Evolutionary conservation across 2,797 vertebrate genomes (phyloP).

Genomic region (Mareca penelope): DNA sequence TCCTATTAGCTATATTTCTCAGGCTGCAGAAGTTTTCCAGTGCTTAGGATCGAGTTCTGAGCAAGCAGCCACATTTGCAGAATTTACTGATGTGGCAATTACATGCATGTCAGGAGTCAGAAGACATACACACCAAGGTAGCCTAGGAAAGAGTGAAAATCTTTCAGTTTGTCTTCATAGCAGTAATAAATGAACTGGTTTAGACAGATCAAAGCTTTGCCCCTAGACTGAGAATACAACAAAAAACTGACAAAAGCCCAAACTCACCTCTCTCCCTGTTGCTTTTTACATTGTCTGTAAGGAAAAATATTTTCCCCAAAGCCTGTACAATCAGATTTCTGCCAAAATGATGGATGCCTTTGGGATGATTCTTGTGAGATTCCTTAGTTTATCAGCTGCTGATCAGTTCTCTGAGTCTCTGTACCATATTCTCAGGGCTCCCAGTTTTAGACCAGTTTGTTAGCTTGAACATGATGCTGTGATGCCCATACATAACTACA

Average conservation of each 20-base stretch:
- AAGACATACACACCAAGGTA: neutral
- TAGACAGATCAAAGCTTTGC: neutral
- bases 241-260: neutral
- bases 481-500: neutral
- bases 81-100: neutral
- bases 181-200: neutral
- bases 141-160: neutral
- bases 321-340: neutral
- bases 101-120: neutral
- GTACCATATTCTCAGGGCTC: neutral
- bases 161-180: neutral
- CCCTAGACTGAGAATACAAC: neutral
- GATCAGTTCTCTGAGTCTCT: neutral
- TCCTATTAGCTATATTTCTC: neutral
- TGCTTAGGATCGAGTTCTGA: neutral
- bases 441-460: neutral
- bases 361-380: neutral
- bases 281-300: neutral
- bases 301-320: neutral
- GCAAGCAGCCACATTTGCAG: neutral
- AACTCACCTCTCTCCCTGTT: fast-evolving
- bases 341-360: neutral
- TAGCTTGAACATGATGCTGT: neutral
- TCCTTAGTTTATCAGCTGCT: neutral
- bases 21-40: slow-evolving; percentile 22